These are phyloP conservation scores for Eupithecia dodoneata DNA, from an alignment of 2,888 invertebrate genomes.

Conservation along the genomic window DNA sequence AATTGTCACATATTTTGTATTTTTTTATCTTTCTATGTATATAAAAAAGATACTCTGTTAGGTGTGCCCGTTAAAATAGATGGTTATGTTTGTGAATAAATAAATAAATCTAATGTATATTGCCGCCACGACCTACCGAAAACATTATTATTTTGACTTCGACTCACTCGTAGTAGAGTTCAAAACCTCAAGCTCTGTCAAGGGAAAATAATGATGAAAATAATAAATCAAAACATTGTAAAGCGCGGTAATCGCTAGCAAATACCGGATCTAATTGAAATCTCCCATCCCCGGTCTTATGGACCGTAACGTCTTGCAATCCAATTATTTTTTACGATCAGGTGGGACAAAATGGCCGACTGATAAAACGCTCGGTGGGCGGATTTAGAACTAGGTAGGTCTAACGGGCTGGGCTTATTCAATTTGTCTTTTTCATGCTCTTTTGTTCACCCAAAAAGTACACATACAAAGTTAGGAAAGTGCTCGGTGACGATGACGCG, in stretches of 20 bases:
- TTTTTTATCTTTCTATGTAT: too few relatives aligned
- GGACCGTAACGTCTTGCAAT: slow-evolving; percentile 65
- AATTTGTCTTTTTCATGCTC: neutral
- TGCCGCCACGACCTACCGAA: neutral
- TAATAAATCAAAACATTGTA: slow-evolving; percentile 12
- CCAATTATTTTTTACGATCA: slow-evolving; percentile 82
- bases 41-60: too few relatives aligned
- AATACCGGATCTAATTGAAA: slow-evolving; percentile 53
- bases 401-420: neutral
- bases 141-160: neutral
- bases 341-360: slow-evolving; percentile 70
- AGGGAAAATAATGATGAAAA: neutral
- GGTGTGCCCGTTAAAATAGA: too few relatives aligned
- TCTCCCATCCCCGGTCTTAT: slow-evolving; percentile 54
- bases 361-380: slow-evolving; percentile 61
- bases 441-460: too few relatives aligned
- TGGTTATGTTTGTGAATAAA: too few relatives aligned
- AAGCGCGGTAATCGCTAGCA: slow-evolving; percentile 43
- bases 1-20: too few relatives aligned
- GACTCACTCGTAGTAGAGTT: neutral
- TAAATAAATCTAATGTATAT: too few relatives aligned
- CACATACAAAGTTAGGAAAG: too few relatives aligned
- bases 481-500: too few relatives aligned
- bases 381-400: slow-evolving; percentile 25
- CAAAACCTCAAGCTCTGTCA: neutral